A percentile compares a stretch with the other conserved stretches of the same genome.
Evolutionary conservation across 1,140 invertebrate genomes (phyloP).

Genomic region (Aphaenogaster floridana): DNA sequence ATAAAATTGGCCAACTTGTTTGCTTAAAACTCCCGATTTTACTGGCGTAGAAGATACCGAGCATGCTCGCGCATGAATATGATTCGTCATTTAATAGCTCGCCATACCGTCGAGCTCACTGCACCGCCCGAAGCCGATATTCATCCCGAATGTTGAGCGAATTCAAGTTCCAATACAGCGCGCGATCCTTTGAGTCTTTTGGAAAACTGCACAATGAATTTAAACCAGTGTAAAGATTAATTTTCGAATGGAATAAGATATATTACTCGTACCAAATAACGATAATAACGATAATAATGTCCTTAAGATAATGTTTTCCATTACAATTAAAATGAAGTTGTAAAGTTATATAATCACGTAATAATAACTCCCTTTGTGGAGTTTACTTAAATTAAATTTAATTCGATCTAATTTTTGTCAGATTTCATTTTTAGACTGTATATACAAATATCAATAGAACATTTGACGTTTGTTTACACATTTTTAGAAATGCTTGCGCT

Average conservation of each 20-base stretch:
- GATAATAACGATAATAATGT: background rate
- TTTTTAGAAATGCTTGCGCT: background rate
- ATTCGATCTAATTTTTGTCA: background rate
- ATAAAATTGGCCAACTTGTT: slow-evolving; percentile 26
- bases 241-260: background rate
- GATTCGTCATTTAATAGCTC: slow-evolving; percentile 51
- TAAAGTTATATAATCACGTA: background rate
- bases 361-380: background rate
- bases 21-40: slow-evolving; percentile 43
- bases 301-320: background rate
- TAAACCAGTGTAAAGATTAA: slow-evolving; percentile 7
- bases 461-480: background rate
- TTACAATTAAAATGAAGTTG: background rate
- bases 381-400: slow-evolving; percentile 27
- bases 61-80: slow-evolving; percentile 35
- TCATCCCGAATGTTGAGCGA: slow-evolving; percentile 25
- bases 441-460: background rate
- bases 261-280: background rate
- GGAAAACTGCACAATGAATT: slow-evolving; percentile 25
- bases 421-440: background rate
- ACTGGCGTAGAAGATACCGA: slow-evolving; percentile 9
- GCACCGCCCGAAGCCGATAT: slow-evolving; percentile 39
- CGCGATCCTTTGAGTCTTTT: slow-evolving; percentile 26
- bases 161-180: slow-evolving; percentile 33
- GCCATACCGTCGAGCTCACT: slow-evolving; percentile 23